Conservation (phyloP, 2,888 invertebrate species). For the Xylota sylvarum region DNA sequence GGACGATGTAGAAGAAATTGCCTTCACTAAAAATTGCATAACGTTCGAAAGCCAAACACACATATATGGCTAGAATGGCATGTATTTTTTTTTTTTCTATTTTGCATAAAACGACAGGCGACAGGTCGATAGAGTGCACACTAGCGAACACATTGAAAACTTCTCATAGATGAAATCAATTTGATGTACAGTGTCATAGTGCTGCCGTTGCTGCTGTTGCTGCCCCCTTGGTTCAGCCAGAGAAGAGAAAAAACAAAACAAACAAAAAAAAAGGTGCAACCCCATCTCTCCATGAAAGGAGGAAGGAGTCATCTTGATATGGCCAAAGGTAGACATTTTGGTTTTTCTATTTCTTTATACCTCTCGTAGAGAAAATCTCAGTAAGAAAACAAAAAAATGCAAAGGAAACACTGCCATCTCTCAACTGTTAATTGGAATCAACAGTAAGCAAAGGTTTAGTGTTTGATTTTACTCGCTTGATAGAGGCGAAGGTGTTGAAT, state of each 20-base stretch:
- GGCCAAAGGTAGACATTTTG: slow-evolving; percentile 61
- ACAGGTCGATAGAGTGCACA: slow-evolving; percentile 75
- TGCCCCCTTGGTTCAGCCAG: slow-evolving; percentile 21
- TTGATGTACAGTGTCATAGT: slow-evolving; percentile 77
- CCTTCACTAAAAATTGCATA: slow-evolving; percentile 71
- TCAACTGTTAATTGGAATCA: slow-evolving; percentile 69
- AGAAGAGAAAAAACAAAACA: slow-evolving; percentile 9
- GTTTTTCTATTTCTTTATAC: slow-evolving; percentile 40
- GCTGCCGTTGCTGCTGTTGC: slow-evolving; percentile 59
- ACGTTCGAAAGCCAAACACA: slow-evolving; percentile 46
- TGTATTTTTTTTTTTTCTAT: slow-evolving; percentile 25
- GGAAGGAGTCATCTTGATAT: slow-evolving; percentile 75
- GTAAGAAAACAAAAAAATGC: slow-evolving; percentile 10
- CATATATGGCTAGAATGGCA: slow-evolving; percentile 42
- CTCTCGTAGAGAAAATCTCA: slow-evolving; percentile 38
- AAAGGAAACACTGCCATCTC: slow-evolving; percentile 3
- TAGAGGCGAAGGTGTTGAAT: slow-evolving; percentile 74
- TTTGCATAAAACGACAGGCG: slow-evolving; percentile 75
- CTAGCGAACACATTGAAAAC: slow-evolving; percentile 71
- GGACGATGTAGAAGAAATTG: slow-evolving; percentile 59
- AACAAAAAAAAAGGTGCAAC: slow-evolving; percentile 41
- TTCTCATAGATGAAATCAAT: slow-evolving; percentile 77
- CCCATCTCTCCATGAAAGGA: slow-evolving; percentile 65
- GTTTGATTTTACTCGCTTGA: slow-evolving; percentile 57
- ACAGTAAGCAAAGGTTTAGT: slow-evolving; percentile 55